These are phyloP conservation scores for Amblyraja radiata DNA, from an alignment of 2,797 vertebrate genomes.

Conservation along the genomic window DNA sequence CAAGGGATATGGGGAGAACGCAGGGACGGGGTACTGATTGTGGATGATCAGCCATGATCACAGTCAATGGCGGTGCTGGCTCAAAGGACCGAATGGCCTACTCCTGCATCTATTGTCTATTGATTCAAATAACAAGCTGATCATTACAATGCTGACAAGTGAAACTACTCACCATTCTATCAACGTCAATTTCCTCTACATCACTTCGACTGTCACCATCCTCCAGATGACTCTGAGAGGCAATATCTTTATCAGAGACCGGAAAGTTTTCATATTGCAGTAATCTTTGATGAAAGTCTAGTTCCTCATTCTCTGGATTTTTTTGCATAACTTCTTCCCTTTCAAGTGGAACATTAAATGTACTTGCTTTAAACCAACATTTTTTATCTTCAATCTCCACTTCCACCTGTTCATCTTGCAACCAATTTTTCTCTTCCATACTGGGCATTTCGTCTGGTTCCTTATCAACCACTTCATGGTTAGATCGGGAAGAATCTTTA, in stretches of 20 bases:
- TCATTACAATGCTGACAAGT: background rate
- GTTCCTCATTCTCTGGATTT: conserved; percentile 61
- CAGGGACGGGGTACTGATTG: too few relatives aligned
- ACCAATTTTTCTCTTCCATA: background rate
- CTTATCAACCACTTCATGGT: background rate
- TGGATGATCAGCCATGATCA: too few relatives aligned
- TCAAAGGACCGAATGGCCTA: too few relatives aligned
- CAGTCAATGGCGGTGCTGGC: too few relatives aligned
- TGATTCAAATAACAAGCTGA: too few relatives aligned
- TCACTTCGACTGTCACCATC: conserved; percentile 43
- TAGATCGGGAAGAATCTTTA: background rate
- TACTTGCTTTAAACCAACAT: background rate
- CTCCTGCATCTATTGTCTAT: too few relatives aligned
- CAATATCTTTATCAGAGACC: conserved; percentile 52
- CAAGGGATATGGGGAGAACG: too few relatives aligned
- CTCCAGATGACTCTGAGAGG: conserved; percentile 54
- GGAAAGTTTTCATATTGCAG: background rate
- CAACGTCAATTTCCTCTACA: conserved; percentile 54
- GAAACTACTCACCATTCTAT: conserved; percentile 57
- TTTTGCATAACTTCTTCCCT: background rate
- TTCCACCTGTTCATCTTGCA: conserved; percentile 43
- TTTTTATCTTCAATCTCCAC: conserved; percentile 56
- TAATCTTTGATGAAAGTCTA: background rate
- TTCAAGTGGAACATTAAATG: background rate
- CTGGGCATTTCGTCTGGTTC: background rate